These are phyloP conservation scores for Xestia sexstrigata DNA, from an alignment of 2,888 invertebrate species.

Conservation along the genomic window DNA sequence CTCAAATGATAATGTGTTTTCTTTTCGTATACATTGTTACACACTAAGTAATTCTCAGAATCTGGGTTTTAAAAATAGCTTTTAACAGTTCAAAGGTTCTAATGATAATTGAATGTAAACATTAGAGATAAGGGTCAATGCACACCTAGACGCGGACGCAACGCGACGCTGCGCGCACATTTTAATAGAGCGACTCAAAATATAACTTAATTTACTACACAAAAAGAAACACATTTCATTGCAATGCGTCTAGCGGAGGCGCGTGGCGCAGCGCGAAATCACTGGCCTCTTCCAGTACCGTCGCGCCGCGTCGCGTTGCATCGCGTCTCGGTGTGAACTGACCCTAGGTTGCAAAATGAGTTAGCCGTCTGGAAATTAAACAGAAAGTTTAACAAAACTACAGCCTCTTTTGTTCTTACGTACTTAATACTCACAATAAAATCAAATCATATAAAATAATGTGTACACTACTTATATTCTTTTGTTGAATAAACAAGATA, in stretches of 20 bases:
- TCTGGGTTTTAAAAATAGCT: not conserved
- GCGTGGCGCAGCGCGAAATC: too few species aligned
- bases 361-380: conserved; percentile 1
- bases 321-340: too few species aligned
- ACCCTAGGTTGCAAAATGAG: not conserved
- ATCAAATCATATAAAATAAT: not conserved
- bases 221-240: too few species aligned
- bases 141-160: too few species aligned
- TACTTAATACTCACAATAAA: not conserved
- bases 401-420: conserved; percentile 2
- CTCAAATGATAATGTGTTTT: not conserved
- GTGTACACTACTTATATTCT: not conserved
- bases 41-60: conserved; percentile 10
- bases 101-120: conserved; percentile 26
- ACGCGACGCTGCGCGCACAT: too few species aligned
- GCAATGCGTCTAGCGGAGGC: too few species aligned
- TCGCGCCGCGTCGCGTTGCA: too few species aligned
- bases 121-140: not conserved
- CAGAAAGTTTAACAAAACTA: not conserved
- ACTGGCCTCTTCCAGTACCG: too few species aligned
- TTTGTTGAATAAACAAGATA: conserved; percentile 10
- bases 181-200: too few species aligned
- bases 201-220: too few species aligned
- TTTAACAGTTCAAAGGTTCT: not conserved
- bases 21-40: not conserved